Conservation (phyloP, 2,888 invertebrate species). For the Melieria omissa region DNA sequence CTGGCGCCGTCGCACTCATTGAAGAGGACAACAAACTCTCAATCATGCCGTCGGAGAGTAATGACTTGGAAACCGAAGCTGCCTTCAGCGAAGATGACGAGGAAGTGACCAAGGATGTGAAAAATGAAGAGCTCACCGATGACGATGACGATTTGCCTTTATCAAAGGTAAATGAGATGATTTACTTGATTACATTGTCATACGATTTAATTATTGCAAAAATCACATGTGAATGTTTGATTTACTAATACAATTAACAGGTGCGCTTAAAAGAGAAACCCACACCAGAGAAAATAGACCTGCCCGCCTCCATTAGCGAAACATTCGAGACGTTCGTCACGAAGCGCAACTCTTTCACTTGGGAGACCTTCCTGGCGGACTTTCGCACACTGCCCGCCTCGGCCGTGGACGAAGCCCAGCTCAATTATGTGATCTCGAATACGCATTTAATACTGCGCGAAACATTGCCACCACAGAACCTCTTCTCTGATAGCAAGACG, state of each 20-base stretch:
- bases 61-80: slow-evolving; percentile 62
- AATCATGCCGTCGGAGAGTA: slow-evolving; percentile 49
- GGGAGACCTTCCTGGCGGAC: slow-evolving; percentile 65
- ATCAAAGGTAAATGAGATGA: slow-evolving; percentile 72
- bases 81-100: slow-evolving; percentile 69
- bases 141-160: slow-evolving; percentile 78
- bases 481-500: slow-evolving; percentile 70
- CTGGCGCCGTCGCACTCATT: slow-evolving; percentile 29
- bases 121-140: slow-evolving; percentile 66
- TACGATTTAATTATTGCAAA: too few species aligned
- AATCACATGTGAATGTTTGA: too few species aligned
- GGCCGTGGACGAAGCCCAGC: slow-evolving; percentile 63
- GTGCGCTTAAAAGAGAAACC: slow-evolving; percentile 67
- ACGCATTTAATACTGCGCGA: slow-evolving; percentile 62
- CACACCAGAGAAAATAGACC: slow-evolving; percentile 62
- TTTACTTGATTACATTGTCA: too few species aligned
- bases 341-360: slow-evolving; percentile 61
- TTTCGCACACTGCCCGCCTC: slow-evolving; percentile 62
- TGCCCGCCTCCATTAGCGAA: slow-evolving; percentile 63
- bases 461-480: slow-evolving; percentile 62
- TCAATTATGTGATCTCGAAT: slow-evolving; percentile 65
- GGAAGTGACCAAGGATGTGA: slow-evolving; percentile 69
- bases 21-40: slow-evolving; percentile 55
- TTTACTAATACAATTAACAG: slow-evolving; percentile 40
- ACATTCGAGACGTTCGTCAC: slow-evolving; percentile 64